Percentiles rank a stretch among this genome's conserved stretches.
These are phyloP conservation scores for Sebastes vulpes DNA, from an alignment of 2,797 vertebrate genomes.

Conservation along the genomic window DNA sequence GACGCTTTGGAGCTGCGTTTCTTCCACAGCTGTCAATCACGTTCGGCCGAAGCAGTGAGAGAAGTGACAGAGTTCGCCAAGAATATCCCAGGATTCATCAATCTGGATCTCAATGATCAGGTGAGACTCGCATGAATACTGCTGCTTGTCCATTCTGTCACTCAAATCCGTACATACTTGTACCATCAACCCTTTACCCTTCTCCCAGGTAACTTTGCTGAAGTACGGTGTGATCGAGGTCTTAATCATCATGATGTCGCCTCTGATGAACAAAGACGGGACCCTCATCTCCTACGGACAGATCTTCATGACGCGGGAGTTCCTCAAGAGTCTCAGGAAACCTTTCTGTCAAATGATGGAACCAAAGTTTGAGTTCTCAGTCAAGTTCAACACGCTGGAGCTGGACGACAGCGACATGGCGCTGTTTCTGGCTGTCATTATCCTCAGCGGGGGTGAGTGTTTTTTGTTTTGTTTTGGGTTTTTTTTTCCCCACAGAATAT, in stretches of 20 bases:
- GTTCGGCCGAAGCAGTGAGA: constrained; percentile 95
- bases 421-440: constrained; percentile 97
- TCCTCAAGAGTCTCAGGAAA: constrained; percentile 97
- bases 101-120: constrained; percentile 97
- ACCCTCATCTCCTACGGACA: constrained; percentile 96
- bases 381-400: constrained; percentile 98
- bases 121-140: constrained; percentile 49
- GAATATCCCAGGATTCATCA: constrained; percentile 96
- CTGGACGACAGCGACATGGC: constrained; percentile 98
- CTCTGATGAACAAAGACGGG: constrained; percentile 99
- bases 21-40: constrained; percentile 96
- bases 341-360: constrained; percentile 98
- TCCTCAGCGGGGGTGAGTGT: constrained; percentile 96
- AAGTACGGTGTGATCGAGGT: constrained; percentile 98
- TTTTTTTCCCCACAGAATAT: background rate
- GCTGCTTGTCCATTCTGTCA: background rate
- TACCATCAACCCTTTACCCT: background rate
- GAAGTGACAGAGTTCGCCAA: constrained; percentile 99
- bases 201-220: constrained; percentile 91
- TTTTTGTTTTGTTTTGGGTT: rapidly evolving
- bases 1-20: constrained; percentile 95
- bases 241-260: constrained; percentile 96
- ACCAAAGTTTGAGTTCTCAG: constrained; percentile 98
- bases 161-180: background rate
- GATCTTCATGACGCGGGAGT: constrained; percentile 98